phyloP scores from a whole-genome alignment of 2,113 vertebrate species.

The Hydropotes inermis region DNA sequence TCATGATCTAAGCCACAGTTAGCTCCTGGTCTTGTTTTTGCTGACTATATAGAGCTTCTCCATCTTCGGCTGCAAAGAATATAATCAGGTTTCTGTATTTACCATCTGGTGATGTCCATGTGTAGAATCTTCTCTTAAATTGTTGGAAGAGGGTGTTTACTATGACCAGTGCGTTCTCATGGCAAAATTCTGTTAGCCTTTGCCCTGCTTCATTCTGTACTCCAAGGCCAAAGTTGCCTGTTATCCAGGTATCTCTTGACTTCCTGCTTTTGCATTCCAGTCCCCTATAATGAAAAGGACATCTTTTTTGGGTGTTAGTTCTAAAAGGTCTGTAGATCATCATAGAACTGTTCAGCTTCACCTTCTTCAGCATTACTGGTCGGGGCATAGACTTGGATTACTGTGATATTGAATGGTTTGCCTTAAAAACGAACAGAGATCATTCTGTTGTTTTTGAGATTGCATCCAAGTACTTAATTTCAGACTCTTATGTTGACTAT shows the following conservation, averaged over 20 bases:
- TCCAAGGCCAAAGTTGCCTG: background rate
- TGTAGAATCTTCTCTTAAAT: background rate
- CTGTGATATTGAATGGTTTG: background rate
- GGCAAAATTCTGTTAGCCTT: background rate
- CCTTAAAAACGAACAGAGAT: background rate
- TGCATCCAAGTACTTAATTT: background rate
- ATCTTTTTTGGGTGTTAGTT: background rate
- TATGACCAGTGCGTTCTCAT: background rate
- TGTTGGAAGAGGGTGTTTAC: background rate
- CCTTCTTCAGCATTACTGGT: background rate
- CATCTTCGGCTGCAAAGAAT: background rate
- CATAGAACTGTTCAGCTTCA: background rate
- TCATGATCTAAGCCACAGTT: background rate
- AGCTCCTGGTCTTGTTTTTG: background rate
- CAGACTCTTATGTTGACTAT: background rate
- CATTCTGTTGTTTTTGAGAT: background rate
- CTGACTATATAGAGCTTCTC: background rate
- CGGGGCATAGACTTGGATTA: background rate
- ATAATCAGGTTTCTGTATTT: background rate
- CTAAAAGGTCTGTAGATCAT: background rate
- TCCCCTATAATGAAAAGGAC: background rate
- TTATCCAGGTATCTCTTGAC: background rate
- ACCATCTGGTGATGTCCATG: background rate
- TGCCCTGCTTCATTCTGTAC: background rate
- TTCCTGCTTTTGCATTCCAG: background rate